A percentile compares a stretch with the other conserved stretches of the same genome.
Conservation (phyloP, 2,113 vertebrate species). For the Maccullochella peelii region DNA sequence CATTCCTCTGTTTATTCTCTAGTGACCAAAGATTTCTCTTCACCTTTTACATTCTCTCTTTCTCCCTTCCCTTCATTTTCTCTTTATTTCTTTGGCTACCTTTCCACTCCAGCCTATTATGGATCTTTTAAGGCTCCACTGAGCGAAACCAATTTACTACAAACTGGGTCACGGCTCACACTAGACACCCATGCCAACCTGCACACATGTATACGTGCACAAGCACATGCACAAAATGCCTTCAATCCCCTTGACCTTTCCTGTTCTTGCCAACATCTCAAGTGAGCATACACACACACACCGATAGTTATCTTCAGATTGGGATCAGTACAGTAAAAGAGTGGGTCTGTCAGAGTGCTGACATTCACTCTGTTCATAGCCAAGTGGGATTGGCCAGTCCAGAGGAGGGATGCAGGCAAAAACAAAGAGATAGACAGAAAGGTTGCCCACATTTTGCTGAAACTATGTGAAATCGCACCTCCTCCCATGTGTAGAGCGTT, state of each 20-base stretch:
- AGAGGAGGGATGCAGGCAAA: slow-evolving; percentile 72
- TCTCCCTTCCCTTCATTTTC: slow-evolving; percentile 14
- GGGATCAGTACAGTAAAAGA: slow-evolving; percentile 81
- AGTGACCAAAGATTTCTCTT: slow-evolving; percentile 9
- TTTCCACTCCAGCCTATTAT: slow-evolving; percentile 79
- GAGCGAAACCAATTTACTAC: slow-evolving; percentile 79
- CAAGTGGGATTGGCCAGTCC: slow-evolving; percentile 74
- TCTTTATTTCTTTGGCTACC: slow-evolving; percentile 39
- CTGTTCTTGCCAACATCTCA: slow-evolving; percentile 33
- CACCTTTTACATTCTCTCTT: slow-evolving; percentile 5
- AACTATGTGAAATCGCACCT: slow-evolving; percentile 21
- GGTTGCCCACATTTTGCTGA: slow-evolving; percentile 32
- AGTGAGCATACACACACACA: slow-evolving; percentile 15
- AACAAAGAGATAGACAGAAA: slow-evolving; percentile 32
- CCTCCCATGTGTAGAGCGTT: neutral
- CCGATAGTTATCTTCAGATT: slow-evolving; percentile 86
- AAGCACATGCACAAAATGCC: slow-evolving; percentile 65
- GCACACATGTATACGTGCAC: slow-evolving; percentile 81
- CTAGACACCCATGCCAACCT: slow-evolving; percentile 82
- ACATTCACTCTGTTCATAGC: slow-evolving; percentile 67
- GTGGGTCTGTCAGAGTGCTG: slow-evolving; percentile 82
- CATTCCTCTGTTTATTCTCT: slow-evolving; percentile 21
- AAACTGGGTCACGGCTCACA: slow-evolving; percentile 68
- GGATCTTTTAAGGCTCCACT: slow-evolving; percentile 81
- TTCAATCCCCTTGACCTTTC: slow-evolving; percentile 39